Evolutionary conservation across 2,797 vertebrate species (phyloP).

Genomic region (Brachyrhaphis roseni): DNA sequence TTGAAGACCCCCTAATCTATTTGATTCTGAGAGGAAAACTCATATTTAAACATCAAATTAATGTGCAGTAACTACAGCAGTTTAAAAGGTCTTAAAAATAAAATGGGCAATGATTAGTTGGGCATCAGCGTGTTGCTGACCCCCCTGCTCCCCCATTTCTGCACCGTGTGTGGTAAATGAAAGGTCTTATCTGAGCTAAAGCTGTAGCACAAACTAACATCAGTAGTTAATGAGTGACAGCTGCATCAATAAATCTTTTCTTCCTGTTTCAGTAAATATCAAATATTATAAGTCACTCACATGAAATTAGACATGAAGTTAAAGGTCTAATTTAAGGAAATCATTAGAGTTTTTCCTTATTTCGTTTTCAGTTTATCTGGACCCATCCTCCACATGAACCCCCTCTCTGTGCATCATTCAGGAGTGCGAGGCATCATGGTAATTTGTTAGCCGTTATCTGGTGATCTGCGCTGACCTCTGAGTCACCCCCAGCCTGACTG

Average conservation of each 20-base stretch:
- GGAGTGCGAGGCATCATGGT: constrained; percentile 49
- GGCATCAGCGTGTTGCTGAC: neutral
- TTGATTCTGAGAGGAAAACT: neutral
- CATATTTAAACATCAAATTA: neutral
- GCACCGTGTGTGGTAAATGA: constrained; percentile 30
- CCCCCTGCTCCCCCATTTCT: neutral
- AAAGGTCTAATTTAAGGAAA: neutral
- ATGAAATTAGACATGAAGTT: neutral
- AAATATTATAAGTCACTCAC: neutral
- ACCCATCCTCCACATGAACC: constrained; percentile 25
- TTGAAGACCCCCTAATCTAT: neutral
- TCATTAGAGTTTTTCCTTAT: neutral
- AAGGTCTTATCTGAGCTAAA: constrained; percentile 28
- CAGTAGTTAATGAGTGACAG: neutral
- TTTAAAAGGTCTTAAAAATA: neutral
- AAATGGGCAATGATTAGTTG: neutral
- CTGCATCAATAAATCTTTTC: neutral
- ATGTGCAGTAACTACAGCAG: neutral
- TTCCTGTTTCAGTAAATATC: neutral
- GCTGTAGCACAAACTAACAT: neutral
- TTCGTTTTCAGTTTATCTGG: constrained; percentile 46
- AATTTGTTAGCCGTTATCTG: constrained; percentile 79
- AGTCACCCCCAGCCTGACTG: constrained; percentile 49
- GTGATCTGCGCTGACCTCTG: constrained; percentile 64
- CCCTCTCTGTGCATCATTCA: constrained; percentile 70